These are phyloP conservation scores for Belgica antarctica DNA, from an alignment of 2,888 invertebrate genomes.

Conservation along the genomic window DNA sequence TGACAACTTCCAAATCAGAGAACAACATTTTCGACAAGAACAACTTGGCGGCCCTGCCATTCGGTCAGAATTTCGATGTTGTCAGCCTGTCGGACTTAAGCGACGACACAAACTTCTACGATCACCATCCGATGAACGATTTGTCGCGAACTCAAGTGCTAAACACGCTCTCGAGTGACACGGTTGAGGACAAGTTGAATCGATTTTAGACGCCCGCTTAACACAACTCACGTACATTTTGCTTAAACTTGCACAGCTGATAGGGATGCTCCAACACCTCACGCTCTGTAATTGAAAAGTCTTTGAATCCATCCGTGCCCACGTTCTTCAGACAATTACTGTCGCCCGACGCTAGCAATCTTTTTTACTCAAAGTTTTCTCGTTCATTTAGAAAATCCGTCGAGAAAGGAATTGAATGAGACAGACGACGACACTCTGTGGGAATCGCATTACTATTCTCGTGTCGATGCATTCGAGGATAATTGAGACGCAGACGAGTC, in stretches of 20 bases:
- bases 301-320: slow-evolving; percentile 5
- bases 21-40: slow-evolving; percentile 48
- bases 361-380: slow-evolving; percentile 8
- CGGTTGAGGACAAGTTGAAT: slow-evolving; percentile 28
- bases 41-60: not conserved
- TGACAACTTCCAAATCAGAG: slow-evolving; percentile 48
- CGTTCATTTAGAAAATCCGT: slow-evolving; percentile 9
- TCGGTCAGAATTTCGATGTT: slow-evolving; percentile 47
- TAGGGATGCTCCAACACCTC: too few relatives aligned
- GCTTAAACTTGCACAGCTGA: not conserved
- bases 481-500: slow-evolving; percentile 9
- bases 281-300: not conserved
- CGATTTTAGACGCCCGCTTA: slow-evolving; percentile 27
- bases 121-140: slow-evolving; percentile 46
- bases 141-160: slow-evolving; percentile 46
- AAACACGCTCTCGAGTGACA: slow-evolving; percentile 43
- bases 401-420: not conserved
- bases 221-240: not conserved
- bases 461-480: slow-evolving; percentile 38
- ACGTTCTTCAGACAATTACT: not conserved
- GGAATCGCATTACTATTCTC: slow-evolving; percentile 32
- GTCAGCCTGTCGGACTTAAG: slow-evolving; percentile 49
- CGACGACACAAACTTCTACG: slow-evolving; percentile 45
- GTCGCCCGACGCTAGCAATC: too few relatives aligned
- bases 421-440: slow-evolving; percentile 16